Evolutionary conservation across 2,113 vertebrate genomes (phyloP).

Genomic region (Tautogolabrus adspersus): DNA sequence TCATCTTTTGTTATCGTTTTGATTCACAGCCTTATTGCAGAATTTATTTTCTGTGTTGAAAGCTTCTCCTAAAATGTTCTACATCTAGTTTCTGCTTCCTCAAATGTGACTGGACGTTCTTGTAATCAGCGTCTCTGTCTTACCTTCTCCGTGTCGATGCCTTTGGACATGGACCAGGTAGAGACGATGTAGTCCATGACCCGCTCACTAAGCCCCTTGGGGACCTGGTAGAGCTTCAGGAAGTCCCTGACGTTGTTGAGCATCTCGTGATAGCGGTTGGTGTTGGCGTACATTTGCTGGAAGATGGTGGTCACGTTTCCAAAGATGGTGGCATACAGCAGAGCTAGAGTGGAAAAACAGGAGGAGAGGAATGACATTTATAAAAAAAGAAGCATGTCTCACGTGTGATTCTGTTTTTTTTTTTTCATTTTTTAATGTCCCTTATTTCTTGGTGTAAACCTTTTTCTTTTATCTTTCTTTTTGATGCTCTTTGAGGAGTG

Average conservation of each 20-base stretch:
- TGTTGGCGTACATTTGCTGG: conserved; percentile 99
- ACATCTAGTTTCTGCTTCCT: neutral
- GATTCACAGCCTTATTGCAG: too few species aligned
- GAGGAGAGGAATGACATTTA: conserved; percentile 2
- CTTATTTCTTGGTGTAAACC: too few species aligned
- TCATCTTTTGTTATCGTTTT: too few species aligned
- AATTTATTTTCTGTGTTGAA: too few species aligned
- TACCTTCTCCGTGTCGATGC: conserved; percentile 99
- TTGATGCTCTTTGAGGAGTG: too few species aligned
- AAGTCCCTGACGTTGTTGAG: conserved; percentile 98
- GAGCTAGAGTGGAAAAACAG: conserved; percentile 81
- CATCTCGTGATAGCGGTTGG: conserved; percentile 98
- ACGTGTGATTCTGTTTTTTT: too few species aligned
- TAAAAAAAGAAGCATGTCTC: neutral
- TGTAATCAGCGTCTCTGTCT: conserved; percentile 19
- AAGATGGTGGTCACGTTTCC: conserved; percentile 99
- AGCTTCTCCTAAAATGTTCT: neutral
- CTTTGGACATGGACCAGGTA: conserved; percentile 98
- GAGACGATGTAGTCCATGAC: conserved; percentile 99
- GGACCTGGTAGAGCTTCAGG: conserved; percentile 98
- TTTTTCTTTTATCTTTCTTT: too few species aligned
- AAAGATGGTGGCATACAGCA: conserved; percentile 99
- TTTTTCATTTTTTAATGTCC: too few species aligned
- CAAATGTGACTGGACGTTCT: neutral
- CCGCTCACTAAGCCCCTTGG: conserved; percentile 96